phyloP scores from a whole-genome alignment of 2,797 vertebrate genomes.

The Tachyglossus aculeatus region DNA sequence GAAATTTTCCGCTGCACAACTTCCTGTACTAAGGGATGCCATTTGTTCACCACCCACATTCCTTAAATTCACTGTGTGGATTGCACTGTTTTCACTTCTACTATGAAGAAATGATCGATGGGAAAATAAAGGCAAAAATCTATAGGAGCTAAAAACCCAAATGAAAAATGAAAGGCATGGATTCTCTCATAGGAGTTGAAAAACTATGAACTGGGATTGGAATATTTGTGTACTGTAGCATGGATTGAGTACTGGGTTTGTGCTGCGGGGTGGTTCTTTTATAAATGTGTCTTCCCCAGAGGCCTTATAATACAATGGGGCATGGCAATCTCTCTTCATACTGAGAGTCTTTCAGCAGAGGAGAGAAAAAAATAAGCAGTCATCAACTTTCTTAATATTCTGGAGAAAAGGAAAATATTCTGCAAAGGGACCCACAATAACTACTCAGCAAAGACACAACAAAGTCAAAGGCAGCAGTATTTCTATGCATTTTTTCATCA shows the following conservation, averaged over 20 bases:
- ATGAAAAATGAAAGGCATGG: neutral
- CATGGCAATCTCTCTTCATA: neutral
- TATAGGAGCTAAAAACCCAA: neutral
- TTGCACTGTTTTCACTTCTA: conserved; percentile 8
- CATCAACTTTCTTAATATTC: neutral
- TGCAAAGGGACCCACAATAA: neutral
- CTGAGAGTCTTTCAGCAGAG: neutral
- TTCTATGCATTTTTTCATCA: neutral
- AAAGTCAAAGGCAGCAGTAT: conserved; percentile 26
- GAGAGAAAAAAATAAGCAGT: conserved; percentile 13
- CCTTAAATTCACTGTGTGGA: conserved; percentile 20
- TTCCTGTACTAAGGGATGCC: too few relatives aligned
- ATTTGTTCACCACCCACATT: neutral
- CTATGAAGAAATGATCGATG: conserved; percentile 13
- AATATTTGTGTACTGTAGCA: neutral
- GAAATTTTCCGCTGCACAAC: too few relatives aligned
- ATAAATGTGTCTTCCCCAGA: neutral
- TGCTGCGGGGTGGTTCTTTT: neutral
- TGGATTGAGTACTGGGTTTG: neutral
- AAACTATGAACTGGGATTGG: neutral
- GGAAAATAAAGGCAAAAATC: neutral
- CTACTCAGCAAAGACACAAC: conserved; percentile 12
- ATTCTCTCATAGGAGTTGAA: neutral
- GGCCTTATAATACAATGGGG: neutral
- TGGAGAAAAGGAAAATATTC: neutral